Evolutionary conservation across 2,797 vertebrate genomes (phyloP).

Genomic region (Acropternis orthonyx): DNA sequence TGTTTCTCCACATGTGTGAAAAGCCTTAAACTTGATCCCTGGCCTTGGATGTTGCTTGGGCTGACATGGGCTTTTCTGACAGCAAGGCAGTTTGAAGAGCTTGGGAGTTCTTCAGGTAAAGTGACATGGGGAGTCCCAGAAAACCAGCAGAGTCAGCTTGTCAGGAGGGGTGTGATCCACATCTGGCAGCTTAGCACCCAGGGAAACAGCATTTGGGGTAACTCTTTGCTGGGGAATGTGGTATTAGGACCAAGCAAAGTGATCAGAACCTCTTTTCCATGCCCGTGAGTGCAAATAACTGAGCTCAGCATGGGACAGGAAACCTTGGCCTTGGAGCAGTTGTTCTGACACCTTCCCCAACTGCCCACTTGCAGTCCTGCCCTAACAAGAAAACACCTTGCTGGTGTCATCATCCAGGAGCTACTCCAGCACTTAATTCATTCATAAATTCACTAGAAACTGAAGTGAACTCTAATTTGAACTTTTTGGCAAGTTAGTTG

Average conservation of each 20-base stretch:
- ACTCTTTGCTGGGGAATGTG: background rate
- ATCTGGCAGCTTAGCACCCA: background rate
- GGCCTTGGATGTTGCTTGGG: background rate
- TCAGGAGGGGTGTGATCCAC: rapidly evolving
- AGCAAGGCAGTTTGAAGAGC: background rate
- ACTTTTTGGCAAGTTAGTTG: background rate
- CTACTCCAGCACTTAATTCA: background rate
- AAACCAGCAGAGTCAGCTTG: background rate
- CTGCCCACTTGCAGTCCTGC: background rate
- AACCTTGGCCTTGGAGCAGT: background rate
- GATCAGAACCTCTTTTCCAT: background rate
- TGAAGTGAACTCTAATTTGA: background rate
- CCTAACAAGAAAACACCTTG: background rate
- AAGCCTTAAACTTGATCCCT: background rate
- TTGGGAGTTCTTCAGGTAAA: background rate
- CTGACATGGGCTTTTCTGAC: background rate
- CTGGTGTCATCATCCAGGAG: background rate
- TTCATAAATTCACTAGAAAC: background rate
- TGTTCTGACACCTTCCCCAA: background rate
- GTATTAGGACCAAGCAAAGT: background rate
- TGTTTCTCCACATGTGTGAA: background rate
- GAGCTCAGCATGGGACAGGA: background rate
- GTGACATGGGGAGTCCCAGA: background rate
- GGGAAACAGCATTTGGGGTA: background rate
- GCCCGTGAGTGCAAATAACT: rapidly evolving